Base-by-base conservation (phyloP, 2,113 vertebrate species). In the Rhombomys opimus region DNA sequence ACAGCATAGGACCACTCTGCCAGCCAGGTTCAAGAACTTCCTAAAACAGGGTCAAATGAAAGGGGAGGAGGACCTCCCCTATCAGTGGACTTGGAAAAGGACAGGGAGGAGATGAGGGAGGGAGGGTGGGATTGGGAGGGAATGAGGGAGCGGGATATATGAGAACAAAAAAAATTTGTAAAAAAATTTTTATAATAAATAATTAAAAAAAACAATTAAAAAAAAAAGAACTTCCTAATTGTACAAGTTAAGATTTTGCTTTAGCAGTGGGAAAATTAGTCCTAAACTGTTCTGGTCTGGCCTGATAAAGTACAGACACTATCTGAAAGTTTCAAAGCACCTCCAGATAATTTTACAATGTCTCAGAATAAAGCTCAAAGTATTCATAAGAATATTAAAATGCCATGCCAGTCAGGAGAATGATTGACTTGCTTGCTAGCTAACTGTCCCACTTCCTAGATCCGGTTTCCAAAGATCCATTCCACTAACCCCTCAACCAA, bases 301-400 rank as follows among this genome's bases (percentile, higher is more conserved):
- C 57, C 63, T 92, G 87, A 92, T 15, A 94, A 97, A 87, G 27
- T 52, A 80, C 9, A 87, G 57, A 90, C 85, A 85, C 4, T 22
- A 91, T 3, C 7, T 89, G 32, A 89, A 81, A 82, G 35, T 8
- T 35, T 97, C 88, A 92, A n/a, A 67, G 17, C 87, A 4, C 80
- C 93, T 85, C 30, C 11, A 87, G 87, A 46, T 63, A 88, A 87
- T 54, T 96, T 93, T 90, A 80, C 78, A 81, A 67, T 82, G 15
- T 89, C 65, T 76, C 73, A 84, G 84, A 76, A 96, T 84, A 96
- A 85, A 96, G 41, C 17, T 90, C n/a, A 88, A 77, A 93, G 73
- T 93, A 91, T 84, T 82, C 63, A 93, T 46, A 76, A 46, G 35
- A 90, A 93, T 52, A 82, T 38, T 86, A 67, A 94, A 87, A 90